Conservation (phyloP, 1,140 invertebrate genomes). For the Aporrectodea caliginosa region DNA sequence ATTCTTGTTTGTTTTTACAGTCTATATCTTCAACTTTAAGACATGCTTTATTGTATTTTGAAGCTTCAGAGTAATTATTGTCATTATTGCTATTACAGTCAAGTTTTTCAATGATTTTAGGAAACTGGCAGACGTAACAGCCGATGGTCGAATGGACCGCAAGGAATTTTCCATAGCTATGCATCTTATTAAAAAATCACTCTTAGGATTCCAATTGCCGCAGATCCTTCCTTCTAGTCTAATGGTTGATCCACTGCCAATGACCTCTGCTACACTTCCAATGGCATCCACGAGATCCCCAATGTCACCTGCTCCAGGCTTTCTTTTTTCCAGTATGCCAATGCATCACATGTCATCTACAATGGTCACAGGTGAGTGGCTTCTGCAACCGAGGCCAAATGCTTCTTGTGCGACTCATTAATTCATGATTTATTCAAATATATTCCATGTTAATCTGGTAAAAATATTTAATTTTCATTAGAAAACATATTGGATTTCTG, state of each 20-base stretch:
- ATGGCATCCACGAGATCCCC: background rate
- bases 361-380: no score
- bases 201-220: conserved; percentile 48
- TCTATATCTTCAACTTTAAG: no score
- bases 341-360: no score
- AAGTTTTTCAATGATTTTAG: conserved; percentile 59
- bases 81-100: conserved; percentile 42
- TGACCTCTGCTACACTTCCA: background rate
- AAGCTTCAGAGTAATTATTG: no score
- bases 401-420: no score
- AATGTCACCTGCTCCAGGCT: background rate
- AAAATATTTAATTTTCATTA: no score
- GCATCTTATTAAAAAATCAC: conserved; percentile 90
- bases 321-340: background rate
- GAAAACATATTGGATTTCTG: no score
- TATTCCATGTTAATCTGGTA: no score
- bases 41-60: no score
- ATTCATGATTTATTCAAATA: no score
- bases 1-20: no score
- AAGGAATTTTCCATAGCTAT: conserved; percentile 97
- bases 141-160: conserved; percentile 93
- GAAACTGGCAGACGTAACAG: conserved; percentile 89
- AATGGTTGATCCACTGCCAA: background rate
- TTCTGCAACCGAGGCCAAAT: no score
- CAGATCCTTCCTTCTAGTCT: conserved; percentile 21